Evolutionary conservation across 2,888 invertebrate species (phyloP).

Genomic region (Phengaris alcon): DNA sequence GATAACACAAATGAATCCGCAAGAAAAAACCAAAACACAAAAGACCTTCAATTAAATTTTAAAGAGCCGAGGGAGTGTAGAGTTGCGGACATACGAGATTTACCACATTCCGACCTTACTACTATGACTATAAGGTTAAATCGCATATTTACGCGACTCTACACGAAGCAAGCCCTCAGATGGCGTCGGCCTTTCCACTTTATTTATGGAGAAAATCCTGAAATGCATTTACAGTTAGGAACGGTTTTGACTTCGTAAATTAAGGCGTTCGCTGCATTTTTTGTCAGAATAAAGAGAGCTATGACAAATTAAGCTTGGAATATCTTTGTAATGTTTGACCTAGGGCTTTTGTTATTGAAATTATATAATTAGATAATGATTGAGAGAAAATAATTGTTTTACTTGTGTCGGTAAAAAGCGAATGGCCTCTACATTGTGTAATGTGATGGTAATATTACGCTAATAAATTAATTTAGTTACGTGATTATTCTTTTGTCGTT

Average conservation of each 20-base stretch:
- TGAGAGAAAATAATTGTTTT: no score
- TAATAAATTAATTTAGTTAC: no score
- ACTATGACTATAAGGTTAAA: neutral
- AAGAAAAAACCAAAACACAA: neutral
- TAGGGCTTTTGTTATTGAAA: neutral
- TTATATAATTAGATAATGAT: no score
- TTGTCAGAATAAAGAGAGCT: neutral
- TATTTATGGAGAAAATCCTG: conserved; percentile 23
- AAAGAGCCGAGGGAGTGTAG: neutral
- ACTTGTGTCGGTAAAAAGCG: no score
- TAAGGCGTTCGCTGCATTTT: neutral
- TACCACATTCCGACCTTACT: neutral
- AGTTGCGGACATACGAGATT: neutral
- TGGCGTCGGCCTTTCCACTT: conserved; percentile 18
- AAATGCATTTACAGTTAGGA: conserved; percentile 19
- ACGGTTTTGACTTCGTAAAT: conserved; percentile 2
- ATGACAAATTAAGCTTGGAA: neutral
- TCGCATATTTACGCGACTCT: neutral
- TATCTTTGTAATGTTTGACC: neutral
- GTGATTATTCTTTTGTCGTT: no score
- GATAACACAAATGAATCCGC: neutral
- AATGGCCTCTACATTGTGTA: no score
- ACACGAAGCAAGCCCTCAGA: neutral
- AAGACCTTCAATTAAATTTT: neutral
- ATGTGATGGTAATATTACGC: no score